These are phyloP conservation scores for Rhagologus leucostigma DNA, from an alignment of 2,113 vertebrate species.

Conservation along the genomic window DNA sequence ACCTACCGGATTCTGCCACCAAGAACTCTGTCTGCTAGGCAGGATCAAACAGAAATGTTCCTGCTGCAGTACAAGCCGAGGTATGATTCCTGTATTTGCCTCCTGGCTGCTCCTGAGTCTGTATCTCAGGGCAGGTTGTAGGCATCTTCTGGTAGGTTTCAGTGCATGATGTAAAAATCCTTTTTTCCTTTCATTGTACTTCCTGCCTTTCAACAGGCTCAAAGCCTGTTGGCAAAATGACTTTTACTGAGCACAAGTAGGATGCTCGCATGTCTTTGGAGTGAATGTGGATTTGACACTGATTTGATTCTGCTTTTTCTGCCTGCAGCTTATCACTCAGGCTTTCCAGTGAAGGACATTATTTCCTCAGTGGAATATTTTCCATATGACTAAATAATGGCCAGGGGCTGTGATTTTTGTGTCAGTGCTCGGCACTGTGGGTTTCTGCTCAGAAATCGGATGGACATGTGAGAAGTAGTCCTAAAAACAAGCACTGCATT, in stretches of 20 bases:
- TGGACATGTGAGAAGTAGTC: not conserved
- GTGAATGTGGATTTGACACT: not conserved
- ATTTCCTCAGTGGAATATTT: conserved; percentile 17
- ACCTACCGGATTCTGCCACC: not conserved
- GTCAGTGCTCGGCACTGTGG: not conserved
- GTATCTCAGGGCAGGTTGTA: not conserved
- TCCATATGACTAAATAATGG: conserved; percentile 5
- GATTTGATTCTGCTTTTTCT: conserved; percentile 12
- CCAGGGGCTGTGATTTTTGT: conserved; percentile 6
- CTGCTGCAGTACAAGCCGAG: not conserved
- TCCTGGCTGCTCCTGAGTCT: not conserved
- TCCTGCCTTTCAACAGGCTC: not conserved
- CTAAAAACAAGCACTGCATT: not conserved
- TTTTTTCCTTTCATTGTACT: not conserved
- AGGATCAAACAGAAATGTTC: not conserved
- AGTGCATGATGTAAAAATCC: not conserved
- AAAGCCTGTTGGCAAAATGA: conserved; percentile 13
- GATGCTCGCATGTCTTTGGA: not conserved
- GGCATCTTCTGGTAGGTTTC: not conserved
- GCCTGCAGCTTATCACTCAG: conserved; percentile 38
- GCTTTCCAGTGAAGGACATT: not conserved
- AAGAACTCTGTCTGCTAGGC: not conserved
- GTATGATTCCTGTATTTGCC: not conserved
- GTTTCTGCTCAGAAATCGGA: not conserved
- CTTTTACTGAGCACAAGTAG: not conserved